These are phyloP conservation scores for Myripristis murdjan DNA, from an alignment of 2,797 vertebrate species.

Conservation along the genomic window DNA sequence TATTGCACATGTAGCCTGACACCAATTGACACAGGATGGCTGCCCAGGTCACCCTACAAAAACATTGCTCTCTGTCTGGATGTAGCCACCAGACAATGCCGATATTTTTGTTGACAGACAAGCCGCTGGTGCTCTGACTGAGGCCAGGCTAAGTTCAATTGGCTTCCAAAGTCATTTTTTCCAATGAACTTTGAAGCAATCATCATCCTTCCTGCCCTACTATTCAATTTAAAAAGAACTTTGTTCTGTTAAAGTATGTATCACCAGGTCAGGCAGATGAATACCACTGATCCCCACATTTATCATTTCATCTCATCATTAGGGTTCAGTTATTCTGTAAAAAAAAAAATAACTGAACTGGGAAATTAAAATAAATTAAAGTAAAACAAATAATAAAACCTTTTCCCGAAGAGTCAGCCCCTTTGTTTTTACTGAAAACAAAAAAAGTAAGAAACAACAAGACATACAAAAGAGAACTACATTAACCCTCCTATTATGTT, in stretches of 20 bases:
- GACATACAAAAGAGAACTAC: background rate
- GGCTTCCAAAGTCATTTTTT: constrained; percentile 67
- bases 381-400: background rate
- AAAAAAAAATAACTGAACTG: background rate
- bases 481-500: no score
- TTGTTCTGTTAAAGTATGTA: constrained; percentile 40
- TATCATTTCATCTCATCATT: constrained; percentile 7
- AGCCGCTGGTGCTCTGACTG: constrained; percentile 69
- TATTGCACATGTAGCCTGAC: constrained; percentile 85
- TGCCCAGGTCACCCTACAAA: constrained; percentile 86
- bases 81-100: constrained; percentile 80
- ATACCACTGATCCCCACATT: constrained; percentile 35
- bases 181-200: constrained; percentile 77
- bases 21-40: constrained; percentile 88
- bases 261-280: constrained; percentile 35
- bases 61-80: constrained; percentile 83
- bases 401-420: background rate
- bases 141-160: constrained; percentile 72
- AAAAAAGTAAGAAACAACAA: no score
- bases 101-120: constrained; percentile 80
- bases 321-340: background rate
- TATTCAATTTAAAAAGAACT: constrained; percentile 60
- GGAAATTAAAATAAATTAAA: background rate
- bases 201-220: constrained; percentile 71
- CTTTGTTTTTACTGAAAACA: background rate